These are phyloP conservation scores for Avahi laniger DNA, from an alignment of 2,797 vertebrate species.

Conservation along the genomic window DNA sequence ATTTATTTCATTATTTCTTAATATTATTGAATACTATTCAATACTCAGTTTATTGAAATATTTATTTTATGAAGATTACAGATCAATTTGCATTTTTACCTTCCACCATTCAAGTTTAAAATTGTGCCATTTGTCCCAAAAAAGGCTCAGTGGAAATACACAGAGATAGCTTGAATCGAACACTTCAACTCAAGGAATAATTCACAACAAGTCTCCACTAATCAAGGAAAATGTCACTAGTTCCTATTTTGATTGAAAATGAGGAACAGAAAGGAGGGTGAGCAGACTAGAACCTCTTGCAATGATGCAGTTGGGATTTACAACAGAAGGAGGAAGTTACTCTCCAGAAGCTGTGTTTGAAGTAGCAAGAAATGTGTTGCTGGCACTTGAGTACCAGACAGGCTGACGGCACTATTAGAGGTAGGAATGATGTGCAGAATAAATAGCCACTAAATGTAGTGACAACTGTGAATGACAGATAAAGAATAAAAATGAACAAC, in stretches of 20 bases:
- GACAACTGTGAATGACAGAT: conserved; percentile 73
- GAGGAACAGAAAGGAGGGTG: conserved; percentile 49
- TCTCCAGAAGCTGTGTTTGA: conserved; percentile 71
- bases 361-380: conserved; percentile 54
- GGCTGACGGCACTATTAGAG: conserved; percentile 56
- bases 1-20: conserved; percentile 36
- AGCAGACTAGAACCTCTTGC: conserved; percentile 47
- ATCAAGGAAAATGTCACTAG: conserved; percentile 45
- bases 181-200: not conserved
- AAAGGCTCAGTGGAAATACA: not conserved
- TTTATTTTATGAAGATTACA: not conserved
- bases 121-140: conserved; percentile 12
- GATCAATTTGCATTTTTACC: not conserved
- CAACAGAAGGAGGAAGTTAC: conserved; percentile 65
- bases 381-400: conserved; percentile 35
- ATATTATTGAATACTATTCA: not conserved
- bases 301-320: conserved; percentile 34
- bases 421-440: conserved; percentile 62
- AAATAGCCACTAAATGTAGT: conserved; percentile 72
- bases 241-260: conserved; percentile 60
- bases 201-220: conserved; percentile 19
- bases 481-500: conserved; percentile 72
- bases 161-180: not conserved
- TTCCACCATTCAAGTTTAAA: not conserved
- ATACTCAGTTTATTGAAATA: not conserved